Evolutionary conservation across 2,797 vertebrate species (phyloP).

Genomic region (Epinephelus coioides): DNA sequence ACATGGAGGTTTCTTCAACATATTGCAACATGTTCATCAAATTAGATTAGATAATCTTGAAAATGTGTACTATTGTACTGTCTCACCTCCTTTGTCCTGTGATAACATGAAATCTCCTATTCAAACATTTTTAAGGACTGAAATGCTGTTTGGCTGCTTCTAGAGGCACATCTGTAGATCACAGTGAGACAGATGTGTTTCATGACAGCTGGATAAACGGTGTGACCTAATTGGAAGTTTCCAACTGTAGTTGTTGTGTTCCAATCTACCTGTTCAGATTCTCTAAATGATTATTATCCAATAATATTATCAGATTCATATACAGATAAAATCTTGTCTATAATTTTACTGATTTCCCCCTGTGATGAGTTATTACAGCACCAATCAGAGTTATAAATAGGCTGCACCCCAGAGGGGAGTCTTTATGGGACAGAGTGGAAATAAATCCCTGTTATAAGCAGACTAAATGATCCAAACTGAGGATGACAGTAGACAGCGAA

Average conservation of each 20-base stretch:
- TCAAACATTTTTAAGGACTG: neutral
- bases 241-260: neutral
- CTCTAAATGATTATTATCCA: neutral
- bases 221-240: neutral
- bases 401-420: slow-evolving; percentile 7
- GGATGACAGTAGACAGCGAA: neutral
- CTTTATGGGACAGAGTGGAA: slow-evolving; percentile 8
- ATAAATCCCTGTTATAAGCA: neutral
- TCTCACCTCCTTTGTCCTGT: neutral
- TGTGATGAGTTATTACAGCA: slow-evolving; percentile 6
- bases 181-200: neutral
- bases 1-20: no score
- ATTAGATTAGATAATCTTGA: neutral
- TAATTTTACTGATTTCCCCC: slow-evolving; percentile 6
- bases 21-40: neutral
- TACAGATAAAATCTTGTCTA: neutral
- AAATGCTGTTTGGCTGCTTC: no score
- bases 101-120: no score
- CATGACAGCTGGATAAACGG: neutral
- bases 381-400: slow-evolving; percentile 3
- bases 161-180: neutral
- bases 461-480: neutral
- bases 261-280: neutral
- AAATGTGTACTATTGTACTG: neutral
- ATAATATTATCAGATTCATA: neutral